Evolutionary conservation across 2,888 invertebrate species (phyloP), one percentile per base, ranked within the genome.

Genomic region (Periphyllus acericola): DNA sequence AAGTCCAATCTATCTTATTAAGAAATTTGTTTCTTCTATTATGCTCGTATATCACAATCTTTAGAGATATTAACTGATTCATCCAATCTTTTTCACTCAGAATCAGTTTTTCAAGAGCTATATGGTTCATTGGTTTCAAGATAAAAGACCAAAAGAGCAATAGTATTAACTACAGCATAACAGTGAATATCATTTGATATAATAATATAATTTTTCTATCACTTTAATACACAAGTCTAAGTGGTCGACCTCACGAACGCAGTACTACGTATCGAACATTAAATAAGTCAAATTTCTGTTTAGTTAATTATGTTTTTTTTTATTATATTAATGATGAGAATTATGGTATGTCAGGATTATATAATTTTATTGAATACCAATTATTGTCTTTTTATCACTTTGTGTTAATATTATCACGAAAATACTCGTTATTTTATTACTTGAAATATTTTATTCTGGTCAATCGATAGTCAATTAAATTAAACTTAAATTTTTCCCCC

Each of bases 361-460:
- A 55, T 25, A 34, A 36, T 72, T 82, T n/a, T 82, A 71, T 82
- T 71, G 71, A 21, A 82, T 46, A 46, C 32, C 32, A 71, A 82
- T 46, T 71, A 71, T 81, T 46, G 32, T 82, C 34, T 5, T 72
- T 3, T 76, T 46, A 46, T 76, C 75, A 11, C 6, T 17, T 34
- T 17, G 34, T 79, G 60, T 14, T 8, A 32, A 32, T 46, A 52
- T 82, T 71, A 82, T 82, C 82, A 25, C 25, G 25, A 71, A 82
- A 5, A 82, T 11, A 4, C 25, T 52, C 46, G 32, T 72, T 52
- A 34, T 66, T 36, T 80, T 68, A 14, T 17, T n/a, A 8, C 19
- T 34, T 81, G 11, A 66, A 81, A 81, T 29, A 36, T 72, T 71
- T 71, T 71, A 68, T 81, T 81, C 68, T 19, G 21, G 25, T 52